A percentile compares a stretch with the other conserved stretches of the same genome.
Conservation (phyloP, 1,140 invertebrate genomes). For the Proctacanthus coquilletti region DNA sequence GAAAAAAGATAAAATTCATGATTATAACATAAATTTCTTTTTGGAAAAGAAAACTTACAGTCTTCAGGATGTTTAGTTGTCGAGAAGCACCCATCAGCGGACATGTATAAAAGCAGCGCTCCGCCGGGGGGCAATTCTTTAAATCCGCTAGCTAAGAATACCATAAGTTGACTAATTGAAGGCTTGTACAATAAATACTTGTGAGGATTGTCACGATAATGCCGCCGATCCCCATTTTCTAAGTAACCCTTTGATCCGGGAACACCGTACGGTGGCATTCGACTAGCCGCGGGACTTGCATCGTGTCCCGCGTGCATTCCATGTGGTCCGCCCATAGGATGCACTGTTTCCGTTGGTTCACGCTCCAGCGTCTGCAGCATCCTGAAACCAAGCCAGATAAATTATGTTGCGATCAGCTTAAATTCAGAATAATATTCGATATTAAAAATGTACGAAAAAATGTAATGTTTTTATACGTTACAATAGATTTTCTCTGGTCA, state of each 20-base stretch:
- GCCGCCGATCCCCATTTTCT: conserved; percentile 51
- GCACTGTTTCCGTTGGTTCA: conserved; percentile 66
- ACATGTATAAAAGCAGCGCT: conserved; percentile 82
- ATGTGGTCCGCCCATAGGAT: conserved; percentile 23
- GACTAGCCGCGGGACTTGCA: conserved; percentile 67
- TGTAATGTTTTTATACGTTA: too few relatives aligned
- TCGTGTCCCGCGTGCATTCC: conserved; percentile 49
- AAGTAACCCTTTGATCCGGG: conserved; percentile 41
- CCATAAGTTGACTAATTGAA: conserved; percentile 81
- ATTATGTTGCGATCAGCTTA: too few relatives aligned
- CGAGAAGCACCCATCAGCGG: conserved; percentile 84
- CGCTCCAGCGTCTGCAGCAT: conserved; percentile 91
- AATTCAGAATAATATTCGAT: too few relatives aligned
- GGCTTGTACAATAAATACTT: conserved; percentile 95
- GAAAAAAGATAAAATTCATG: conserved; percentile 6
- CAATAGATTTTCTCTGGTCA: too few relatives aligned
- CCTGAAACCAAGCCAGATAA: too few relatives aligned
- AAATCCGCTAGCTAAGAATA: conserved; percentile 86
- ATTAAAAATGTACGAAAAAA: too few relatives aligned
- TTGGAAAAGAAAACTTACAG: conserved; percentile 54
- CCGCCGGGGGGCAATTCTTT: conserved; percentile 86
- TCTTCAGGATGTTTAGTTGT: conserved; percentile 77
- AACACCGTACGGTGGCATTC: conserved; percentile 45
- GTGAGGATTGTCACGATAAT: conserved; percentile 83
- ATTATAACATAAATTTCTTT: conserved; percentile 1